Evolutionary conservation across 2,797 vertebrate species (phyloP), one percentile per base, ranked within the genome.

Genomic region (Characodon lateralis): DNA sequence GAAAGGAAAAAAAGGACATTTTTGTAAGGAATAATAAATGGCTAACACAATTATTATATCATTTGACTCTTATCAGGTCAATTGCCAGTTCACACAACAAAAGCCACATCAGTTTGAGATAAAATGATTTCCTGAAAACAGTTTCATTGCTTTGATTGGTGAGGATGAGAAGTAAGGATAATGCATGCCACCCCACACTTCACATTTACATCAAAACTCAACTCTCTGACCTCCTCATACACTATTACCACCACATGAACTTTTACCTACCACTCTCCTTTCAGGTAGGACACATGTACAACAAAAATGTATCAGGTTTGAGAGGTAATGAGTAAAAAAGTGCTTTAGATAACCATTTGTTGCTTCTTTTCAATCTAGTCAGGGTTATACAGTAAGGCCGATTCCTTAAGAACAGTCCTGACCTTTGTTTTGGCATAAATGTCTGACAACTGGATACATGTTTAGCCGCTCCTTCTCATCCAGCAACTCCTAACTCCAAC

Each of bases 1-100:
- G 74, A 78, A 53, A 65, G 70, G 70, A 6, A 68, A 39, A 39
- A 74, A 77, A 28, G 0, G 68, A 46, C 41, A 13, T 71, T 12
- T 53, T n/a, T 22, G 24, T 48, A 48, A 48, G 24, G 22, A 26
- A 18, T 16, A 69, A 69, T 16, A 69, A 26, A 69, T 16, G 31
- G 31, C 28, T 53, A 53, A 22, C 70, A 53, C 39, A 26, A 69
- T 48, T 69, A 24, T 43, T 14, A 68, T 46, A 43, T n/a, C 1
- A 46, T 16, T 12, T 46, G 41, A 10, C 66, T 69, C 41, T 46
- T 46, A 14, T 69, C 41, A 46, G 41, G 6, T 46, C 1, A 6
- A 13, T 9, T 46, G 10, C 48, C 51, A 72, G 28, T 31, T 71
- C 48, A 31, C 9, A 71, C 26, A 53, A 71, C 26, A 71, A 18